Evolutionary conservation across 2,797 vertebrate species (phyloP), one percentile per base, ranked within the genome.

Genomic region (Hipposideros larvatus): DNA sequence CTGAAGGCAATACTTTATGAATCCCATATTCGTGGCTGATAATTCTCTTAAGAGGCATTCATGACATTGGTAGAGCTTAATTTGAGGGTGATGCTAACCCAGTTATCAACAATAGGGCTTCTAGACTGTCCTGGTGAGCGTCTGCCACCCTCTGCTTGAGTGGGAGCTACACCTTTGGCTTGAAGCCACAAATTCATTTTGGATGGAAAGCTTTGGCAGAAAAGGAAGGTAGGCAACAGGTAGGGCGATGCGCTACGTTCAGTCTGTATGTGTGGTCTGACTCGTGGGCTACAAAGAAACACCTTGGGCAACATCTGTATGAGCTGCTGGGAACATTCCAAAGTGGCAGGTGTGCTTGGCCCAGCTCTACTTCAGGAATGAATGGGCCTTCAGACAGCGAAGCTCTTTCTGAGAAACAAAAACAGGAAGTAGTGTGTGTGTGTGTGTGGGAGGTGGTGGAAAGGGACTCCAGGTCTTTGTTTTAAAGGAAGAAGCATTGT

Each of bases 401-500:
- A 85, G 0, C 26, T 34, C 26, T 79, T 68, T 43, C 31, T 87
- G 51, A 75, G 65, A 90, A 87, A 94, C 1, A 55, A 82, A 68
- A 28, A 51, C 10, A 31, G 24, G 48, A 95, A 92, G 9, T 46
- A 24, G 26, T 19, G 48, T 51, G 46, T 48, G 46, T 48, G 46
- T 48, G 46, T 48, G 46, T 48, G 46, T 48, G 2, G 46, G 7
- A 13, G 46, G 46, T 48, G 46, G 37, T 37, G 37, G 37, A 37
- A 37, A 37, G 37, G 37, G 37, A 16, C n/a, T 93, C 22, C 34
- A 88, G 91, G 43, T 55, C 57, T 96, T 78, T 65, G 48, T 93
- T 86, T 53, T 26, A 28, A 89, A 80, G 19, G 57, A 94, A 90
- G 41, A 90, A 86, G n/a, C 28, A 53, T 19, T 75, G 78, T 94